Base-by-base conservation (phyloP, 2,888 invertebrate genomes). In the Amiota communis region DNA sequence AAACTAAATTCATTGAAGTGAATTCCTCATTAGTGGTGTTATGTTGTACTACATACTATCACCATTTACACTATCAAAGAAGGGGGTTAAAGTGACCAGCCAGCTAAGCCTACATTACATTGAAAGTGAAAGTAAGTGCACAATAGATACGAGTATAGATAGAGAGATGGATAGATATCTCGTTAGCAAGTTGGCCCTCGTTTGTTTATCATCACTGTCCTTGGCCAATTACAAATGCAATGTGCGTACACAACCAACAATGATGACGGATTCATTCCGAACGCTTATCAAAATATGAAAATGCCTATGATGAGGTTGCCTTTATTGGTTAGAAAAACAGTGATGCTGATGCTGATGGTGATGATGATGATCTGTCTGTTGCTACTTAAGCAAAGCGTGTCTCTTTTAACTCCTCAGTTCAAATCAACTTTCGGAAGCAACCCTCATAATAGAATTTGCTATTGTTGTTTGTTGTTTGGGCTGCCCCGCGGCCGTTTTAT, bases 1-100 rank as follows among this genome's bases (percentile, higher is more conserved):
- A 23, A 56, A 15, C 46, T 57, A 47, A 76, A 76, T 74, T 78
- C 78, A 77, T 75, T 81, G 79, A 79, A 83, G 82, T 82, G 83
- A 36, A 36, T 36, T 78, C 79, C 81, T 81, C 83, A 81, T 82
- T 82, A 82, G 81, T 77, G 75, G 75, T 70, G 69, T 51, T 71
- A 23, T 47, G 71, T 36, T 36, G 36, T 36, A 36, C 36, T 36
- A 36, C n/a, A n/a, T n/a, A n/a, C 8, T 56, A 51, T 51, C 53
- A 36, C 6, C 36, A 36, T 36, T 6, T 36, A 36, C 3, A 36
- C 36, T 8, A 53, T 8, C n/a, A 11, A 53, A n/a, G n/a, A 63
- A 63, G 46, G n/a, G 63, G 63, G 63, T 63, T 63, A 63, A 63
- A 63, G 63, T 46, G 63, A 17, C n/a, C 53, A 53, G 23, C 59